A percentile compares a stretch with the other conserved stretches of the same genome.
phyloP scores from a whole-genome alignment of 1,140 invertebrate genomes.

The Nomia melanderi region DNA sequence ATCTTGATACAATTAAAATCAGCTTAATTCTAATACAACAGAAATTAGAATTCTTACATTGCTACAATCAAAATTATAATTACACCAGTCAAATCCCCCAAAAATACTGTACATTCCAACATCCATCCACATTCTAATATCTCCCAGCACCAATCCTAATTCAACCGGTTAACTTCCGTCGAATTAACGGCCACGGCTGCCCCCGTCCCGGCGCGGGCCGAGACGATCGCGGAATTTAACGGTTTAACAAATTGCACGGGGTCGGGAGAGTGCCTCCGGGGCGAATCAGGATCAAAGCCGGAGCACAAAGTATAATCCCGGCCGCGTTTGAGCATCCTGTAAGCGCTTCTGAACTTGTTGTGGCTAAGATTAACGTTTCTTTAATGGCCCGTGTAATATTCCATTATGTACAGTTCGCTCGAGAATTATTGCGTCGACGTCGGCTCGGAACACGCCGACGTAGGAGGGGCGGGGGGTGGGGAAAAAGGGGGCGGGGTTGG shows the following conservation, averaged over 20 bases:
- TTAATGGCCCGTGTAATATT: conserved; percentile 81
- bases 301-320: conserved; percentile 67
- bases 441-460: neutral
- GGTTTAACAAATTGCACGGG: conserved; percentile 77
- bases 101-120: no score
- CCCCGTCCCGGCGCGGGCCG: conserved; percentile 34
- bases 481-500: no score
- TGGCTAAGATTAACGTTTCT: conserved; percentile 80
- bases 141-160: no score
- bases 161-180: no score
- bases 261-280: conserved; percentile 48
- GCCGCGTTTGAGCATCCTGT: conserved; percentile 71
- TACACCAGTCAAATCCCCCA: no score
- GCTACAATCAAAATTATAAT: no score
- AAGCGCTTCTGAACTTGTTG: conserved; percentile 76
- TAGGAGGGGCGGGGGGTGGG: neutral
- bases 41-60: no score
- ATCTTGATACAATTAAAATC: no score
- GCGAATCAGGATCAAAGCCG: conserved; percentile 73
- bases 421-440: conserved; percentile 63
- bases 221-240: conserved; percentile 68
- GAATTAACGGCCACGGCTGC: neutral
- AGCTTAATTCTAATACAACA: no score
- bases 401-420: conserved; percentile 74
- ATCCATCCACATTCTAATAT: no score